Percentiles rank a stretch among this genome's conserved stretches.
Conservation (phyloP, 64 coral and sea anemone genomes). For the Platygyra sinensis region DNA sequence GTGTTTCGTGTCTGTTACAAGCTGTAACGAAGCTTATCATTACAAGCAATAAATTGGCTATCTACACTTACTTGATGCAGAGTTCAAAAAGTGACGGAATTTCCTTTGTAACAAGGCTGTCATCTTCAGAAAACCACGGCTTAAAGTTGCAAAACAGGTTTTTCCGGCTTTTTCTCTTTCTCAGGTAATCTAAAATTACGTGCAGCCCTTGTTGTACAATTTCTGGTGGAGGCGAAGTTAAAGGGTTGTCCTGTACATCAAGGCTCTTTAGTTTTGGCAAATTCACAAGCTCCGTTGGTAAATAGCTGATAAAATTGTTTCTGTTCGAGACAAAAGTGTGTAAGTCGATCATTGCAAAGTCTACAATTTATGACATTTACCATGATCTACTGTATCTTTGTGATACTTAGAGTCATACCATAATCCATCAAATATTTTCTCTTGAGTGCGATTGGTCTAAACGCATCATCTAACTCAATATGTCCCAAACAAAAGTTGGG, state of each 20-base stretch:
- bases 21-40: no score
- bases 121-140: background rate
- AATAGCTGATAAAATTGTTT: slow-evolving; percentile 33
- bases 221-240: slow-evolving; percentile 26
- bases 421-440: no score
- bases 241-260: slow-evolving; percentile 15
- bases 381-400: background rate
- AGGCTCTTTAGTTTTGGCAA: slow-evolving; percentile 28
- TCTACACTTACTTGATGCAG: slow-evolving; percentile 27
- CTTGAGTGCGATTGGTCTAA: no score
- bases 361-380: background rate
- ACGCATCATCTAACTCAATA: no score
- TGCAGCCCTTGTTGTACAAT: slow-evolving; percentile 5
- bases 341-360: background rate
- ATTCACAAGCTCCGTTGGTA: slow-evolving; percentile 43
- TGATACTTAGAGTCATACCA: no score
- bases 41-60: no score
- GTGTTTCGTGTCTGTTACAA: no score
- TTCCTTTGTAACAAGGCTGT: background rate
- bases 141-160: slow-evolving; percentile 41
- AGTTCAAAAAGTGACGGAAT: background rate
- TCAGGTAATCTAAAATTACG: slow-evolving; percentile 20
- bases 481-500: no score
- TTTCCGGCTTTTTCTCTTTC: slow-evolving; percentile 30
- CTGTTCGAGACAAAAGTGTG: background rate